These are phyloP conservation scores for Chiloscyllium punctatum DNA, from an alignment of 2,797 vertebrate species.

Conservation along the genomic window DNA sequence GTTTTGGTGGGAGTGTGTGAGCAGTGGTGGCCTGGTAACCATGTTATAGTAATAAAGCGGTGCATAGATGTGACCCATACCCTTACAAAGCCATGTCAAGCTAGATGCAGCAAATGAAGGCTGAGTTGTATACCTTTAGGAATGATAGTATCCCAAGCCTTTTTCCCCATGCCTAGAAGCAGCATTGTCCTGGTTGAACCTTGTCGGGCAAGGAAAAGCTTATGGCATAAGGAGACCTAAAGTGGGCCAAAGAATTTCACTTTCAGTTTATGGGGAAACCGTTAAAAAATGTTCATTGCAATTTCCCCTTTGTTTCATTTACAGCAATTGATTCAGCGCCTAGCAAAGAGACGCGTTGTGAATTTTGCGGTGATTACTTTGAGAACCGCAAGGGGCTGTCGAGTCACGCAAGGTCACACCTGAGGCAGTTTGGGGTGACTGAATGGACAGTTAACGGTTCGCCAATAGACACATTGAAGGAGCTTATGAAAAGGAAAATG, in stretches of 20 bases:
- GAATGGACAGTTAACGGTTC: conserved; percentile 74
- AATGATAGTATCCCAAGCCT: not conserved
- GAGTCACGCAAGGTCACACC: conserved; percentile 70
- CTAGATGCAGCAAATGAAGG: not conserved
- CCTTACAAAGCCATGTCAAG: not conserved
- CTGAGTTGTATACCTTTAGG: conserved; percentile 1
- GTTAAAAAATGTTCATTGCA: conserved; percentile 17
- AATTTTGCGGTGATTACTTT: conserved; percentile 72
- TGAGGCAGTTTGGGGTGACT: conserved; percentile 71
- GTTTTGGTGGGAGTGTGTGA: not conserved
- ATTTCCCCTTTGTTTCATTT: conserved; percentile 38
- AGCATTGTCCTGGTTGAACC: conserved; percentile 6
- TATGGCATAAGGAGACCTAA: conserved; percentile 21
- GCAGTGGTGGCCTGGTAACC: not conserved
- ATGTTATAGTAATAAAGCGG: not conserved
- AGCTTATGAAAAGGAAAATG: conserved; percentile 78
- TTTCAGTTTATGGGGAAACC: not conserved
- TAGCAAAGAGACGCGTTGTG: conserved; percentile 62
- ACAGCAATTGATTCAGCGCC: conserved; percentile 27
- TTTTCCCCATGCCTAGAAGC: not conserved
- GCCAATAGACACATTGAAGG: conserved; percentile 83
- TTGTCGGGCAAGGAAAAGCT: not conserved
- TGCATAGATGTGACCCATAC: not conserved
- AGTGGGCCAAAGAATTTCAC: not conserved
- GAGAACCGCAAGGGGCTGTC: conserved; percentile 76